Evolutionary conservation across 2,113 vertebrate species (phyloP).

Genomic region (Indicator indicator): DNA sequence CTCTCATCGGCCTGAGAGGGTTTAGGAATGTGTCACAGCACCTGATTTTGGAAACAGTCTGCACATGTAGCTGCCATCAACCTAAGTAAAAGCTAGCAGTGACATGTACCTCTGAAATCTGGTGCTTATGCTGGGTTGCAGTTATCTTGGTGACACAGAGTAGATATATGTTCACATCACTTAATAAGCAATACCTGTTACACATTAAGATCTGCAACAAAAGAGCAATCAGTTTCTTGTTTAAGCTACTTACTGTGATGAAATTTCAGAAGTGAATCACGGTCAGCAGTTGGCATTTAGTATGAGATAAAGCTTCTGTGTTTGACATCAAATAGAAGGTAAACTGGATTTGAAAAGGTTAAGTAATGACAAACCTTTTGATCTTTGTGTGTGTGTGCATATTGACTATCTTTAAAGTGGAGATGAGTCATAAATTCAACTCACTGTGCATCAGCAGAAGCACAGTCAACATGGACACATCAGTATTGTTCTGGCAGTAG

Average conservation of each 20-base stretch:
- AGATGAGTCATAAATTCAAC: constrained; percentile 7
- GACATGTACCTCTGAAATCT: not conserved
- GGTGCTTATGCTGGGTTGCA: not conserved
- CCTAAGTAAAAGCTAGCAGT: not conserved
- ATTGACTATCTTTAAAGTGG: not conserved
- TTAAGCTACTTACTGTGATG: not conserved
- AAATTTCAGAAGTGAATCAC: not conserved
- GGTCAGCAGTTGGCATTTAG: not conserved
- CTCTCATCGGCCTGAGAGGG: not conserved
- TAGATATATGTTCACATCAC: not conserved
- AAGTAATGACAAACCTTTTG: not conserved
- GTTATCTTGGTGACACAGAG: not conserved
- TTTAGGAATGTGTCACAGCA: not conserved
- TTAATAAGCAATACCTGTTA: not conserved
- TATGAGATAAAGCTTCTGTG: not conserved
- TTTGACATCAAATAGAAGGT: not conserved
- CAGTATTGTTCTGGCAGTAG: not conserved
- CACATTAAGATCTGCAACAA: not conserved
- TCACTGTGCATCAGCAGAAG: not conserved
- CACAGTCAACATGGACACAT: not conserved
- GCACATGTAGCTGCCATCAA: not conserved
- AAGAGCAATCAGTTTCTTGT: not conserved
- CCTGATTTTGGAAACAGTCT: not conserved
- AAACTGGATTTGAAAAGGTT: not conserved
- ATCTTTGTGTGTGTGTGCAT: not conserved